These are phyloP conservation scores for Minunthozetes semirufus DNA, from an alignment of 2,888 invertebrate genomes.

Conservation along the genomic window DNA sequence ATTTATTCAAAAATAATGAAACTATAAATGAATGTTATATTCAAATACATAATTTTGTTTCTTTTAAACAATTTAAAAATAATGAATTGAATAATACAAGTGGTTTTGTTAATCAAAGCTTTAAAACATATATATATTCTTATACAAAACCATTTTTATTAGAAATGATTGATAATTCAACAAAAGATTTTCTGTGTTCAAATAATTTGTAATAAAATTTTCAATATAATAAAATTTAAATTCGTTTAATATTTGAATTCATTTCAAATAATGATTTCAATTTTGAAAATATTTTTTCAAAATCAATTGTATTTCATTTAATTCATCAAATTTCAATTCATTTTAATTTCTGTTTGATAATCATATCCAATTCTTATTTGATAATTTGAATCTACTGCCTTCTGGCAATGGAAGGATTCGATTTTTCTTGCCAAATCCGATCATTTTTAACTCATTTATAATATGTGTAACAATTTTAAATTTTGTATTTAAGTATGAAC, in stretches of 20 bases:
- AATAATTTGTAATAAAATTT: not conserved
- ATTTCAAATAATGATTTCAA: not conserved
- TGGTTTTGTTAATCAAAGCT: too few species aligned
- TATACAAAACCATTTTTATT: constrained; percentile 3
- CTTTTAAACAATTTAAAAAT: not conserved
- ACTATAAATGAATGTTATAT: not conserved
- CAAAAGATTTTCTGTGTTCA: not conserved
- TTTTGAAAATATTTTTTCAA: not conserved
- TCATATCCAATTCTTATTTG: not conserved
- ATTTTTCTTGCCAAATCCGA: not conserved
- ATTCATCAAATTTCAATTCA: too few species aligned
- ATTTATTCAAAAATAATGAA: too few species aligned
- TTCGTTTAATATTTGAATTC: too few species aligned
- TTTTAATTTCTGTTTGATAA: too few species aligned
- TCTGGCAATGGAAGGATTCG: not conserved
- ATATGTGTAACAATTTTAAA: too few species aligned
- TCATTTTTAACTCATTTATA: not conserved
- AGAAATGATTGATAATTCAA: not conserved
- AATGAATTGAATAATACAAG: not conserved
- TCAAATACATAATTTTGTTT: not conserved
- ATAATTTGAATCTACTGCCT: not conserved
- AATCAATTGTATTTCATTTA: too few species aligned
- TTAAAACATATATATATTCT: not conserved
- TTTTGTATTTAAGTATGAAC: too few species aligned
- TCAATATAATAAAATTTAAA: too few species aligned